Base-by-base conservation (phyloP, 64 coral and sea anemone genomes). In the Cladopsammia gracilis region DNA sequence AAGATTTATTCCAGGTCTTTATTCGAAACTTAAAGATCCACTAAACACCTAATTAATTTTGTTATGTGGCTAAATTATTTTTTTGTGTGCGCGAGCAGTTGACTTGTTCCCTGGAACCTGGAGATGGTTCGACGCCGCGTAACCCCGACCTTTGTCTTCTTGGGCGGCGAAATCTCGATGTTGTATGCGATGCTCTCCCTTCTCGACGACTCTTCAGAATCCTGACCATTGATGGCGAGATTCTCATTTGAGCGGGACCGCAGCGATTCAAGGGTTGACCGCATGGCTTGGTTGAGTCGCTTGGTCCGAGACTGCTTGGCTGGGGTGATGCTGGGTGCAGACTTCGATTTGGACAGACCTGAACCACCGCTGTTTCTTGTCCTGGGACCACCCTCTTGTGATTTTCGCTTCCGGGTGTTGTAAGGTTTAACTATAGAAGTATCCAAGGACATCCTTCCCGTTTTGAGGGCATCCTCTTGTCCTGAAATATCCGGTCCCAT, bases 211-310 rank as follows among this genome's bases (percentile, higher is more conserved):
- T 62, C 70, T 68, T 77, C 90, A 24, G 43, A 44, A 26, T 83
- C 67, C 3, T 74, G 66, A 8, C 11, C 75, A 46, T 83, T 67
- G 60, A 64, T 82, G 5, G 62, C 4, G 10, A 93, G 42, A 54
- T 87, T 87, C 26, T 93, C 91, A 20, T 59, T 93, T 48, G 91
- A 87, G n/a, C 83, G 45, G 6, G 82, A 93, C 11, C 91, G 80
- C 26, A 93, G 60, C 0, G 91, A 86, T 25, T 48, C 62, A 25
- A 93, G 19, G 7, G 72, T 74, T 23, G 82, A 87, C 6, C 71
- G 60, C 74, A 93, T 56, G 20, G 47, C 85, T 13, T 86, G 59
- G 1, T 58, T 75, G 4, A 93, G 1, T 25, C 71, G 77, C 48
- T 93, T 73, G 22, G 82, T 86, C 26, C 79, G 60, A 2, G 80